Evolutionary conservation across 2,888 invertebrate species (phyloP).

Genomic region (Troides aeacus): DNA sequence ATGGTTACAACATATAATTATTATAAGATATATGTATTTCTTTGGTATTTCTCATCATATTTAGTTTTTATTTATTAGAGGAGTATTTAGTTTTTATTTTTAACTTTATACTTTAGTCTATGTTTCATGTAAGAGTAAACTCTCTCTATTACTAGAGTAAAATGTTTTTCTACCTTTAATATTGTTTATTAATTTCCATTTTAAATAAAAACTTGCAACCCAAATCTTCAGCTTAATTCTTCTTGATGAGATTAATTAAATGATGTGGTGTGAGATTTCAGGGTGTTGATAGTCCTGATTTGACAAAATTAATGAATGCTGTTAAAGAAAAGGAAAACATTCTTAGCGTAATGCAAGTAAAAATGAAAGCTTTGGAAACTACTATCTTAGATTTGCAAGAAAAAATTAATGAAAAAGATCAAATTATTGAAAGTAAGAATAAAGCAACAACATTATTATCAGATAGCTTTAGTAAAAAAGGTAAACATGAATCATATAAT

Average conservation of each 20-base stretch:
- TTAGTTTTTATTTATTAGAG: no score
- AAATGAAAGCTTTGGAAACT: conserved; percentile 84
- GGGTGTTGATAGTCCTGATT: conserved; percentile 63
- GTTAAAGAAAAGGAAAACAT: conserved; percentile 79
- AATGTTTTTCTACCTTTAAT: no score
- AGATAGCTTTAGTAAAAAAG: conserved; percentile 85
- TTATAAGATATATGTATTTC: neutral
- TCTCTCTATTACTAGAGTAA: no score
- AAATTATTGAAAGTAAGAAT: conserved; percentile 89
- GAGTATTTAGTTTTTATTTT: no score
- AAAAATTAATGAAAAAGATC: conserved; percentile 89
- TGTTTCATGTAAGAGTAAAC: no score
- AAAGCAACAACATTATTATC: conserved; percentile 88
- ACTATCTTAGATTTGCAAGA: conserved; percentile 90
- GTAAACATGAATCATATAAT: conserved; percentile 41
- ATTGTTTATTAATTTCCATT: no score
- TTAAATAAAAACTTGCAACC: no score
- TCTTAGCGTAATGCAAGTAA: conserved; percentile 66
- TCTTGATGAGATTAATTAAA: neutral
- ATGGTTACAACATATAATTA: neutral
- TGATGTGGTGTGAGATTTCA: conserved; percentile 35
- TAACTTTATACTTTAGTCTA: no score
- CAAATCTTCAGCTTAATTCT: neutral
- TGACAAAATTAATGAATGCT: conserved; percentile 80
- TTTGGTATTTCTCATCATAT: no score